Evolutionary conservation across 2,797 vertebrate species (phyloP).

Genomic region (Chlorospingus semifuscus): DNA sequence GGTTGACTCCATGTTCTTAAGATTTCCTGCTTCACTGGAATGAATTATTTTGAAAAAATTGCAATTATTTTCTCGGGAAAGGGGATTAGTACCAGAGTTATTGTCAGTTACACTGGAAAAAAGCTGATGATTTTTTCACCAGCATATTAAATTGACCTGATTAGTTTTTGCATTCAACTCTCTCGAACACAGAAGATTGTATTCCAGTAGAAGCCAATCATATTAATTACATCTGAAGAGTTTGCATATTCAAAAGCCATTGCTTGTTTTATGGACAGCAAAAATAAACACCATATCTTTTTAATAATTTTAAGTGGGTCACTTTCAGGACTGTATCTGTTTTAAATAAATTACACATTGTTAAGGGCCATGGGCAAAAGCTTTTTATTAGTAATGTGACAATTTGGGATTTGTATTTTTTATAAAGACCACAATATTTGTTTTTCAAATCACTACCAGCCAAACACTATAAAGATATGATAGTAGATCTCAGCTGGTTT

Average conservation of each 20-base stretch:
- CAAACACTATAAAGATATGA: not conserved
- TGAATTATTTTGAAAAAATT: conserved; percentile 27
- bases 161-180: conserved; percentile 75
- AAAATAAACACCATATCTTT: conserved; percentile 75
- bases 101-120: conserved; percentile 66
- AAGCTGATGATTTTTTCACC: conserved; percentile 75
- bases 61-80: conserved; percentile 37
- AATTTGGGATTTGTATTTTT: not conserved
- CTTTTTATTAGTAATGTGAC: not conserved
- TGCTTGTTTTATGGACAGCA: conserved; percentile 78
- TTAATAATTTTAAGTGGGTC: conserved; percentile 83
- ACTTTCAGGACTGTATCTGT: conserved; percentile 75
- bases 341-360: conserved; percentile 78
- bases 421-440: not conserved
- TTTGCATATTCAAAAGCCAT: conserved; percentile 81
- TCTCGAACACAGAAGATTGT: conserved; percentile 71
- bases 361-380: conserved; percentile 61
- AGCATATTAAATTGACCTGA: conserved; percentile 78
- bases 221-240: conserved; percentile 79
- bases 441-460: not conserved
- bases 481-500: not conserved
- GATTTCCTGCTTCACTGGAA: not conserved
- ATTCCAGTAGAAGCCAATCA: conserved; percentile 78
- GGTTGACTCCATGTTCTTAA: not conserved
- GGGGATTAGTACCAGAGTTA: conserved; percentile 24